A percentile compares a stretch with the other conserved stretches of the same genome.
Evolutionary conservation across 2,797 vertebrate genomes (phyloP).

Genomic region (Enteromius thamalakanensis): DNA sequence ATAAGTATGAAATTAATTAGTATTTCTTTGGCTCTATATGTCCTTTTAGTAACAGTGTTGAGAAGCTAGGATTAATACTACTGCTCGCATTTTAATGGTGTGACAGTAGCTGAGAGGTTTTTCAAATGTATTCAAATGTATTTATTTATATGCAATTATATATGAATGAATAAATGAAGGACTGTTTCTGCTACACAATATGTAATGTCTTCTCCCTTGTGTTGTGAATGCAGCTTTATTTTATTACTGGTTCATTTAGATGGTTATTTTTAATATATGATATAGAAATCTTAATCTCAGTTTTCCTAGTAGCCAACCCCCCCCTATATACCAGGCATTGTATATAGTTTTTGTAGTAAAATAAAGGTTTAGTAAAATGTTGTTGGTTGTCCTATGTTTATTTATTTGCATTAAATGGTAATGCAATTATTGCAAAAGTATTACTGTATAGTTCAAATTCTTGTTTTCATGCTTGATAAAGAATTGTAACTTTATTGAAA

Average conservation of each 20-base stretch:
- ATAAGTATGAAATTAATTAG: constrained; percentile 17
- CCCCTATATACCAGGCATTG: not conserved
- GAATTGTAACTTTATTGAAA: not conserved
- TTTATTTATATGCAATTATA: not conserved
- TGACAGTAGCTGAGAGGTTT: not conserved
- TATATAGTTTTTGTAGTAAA: not conserved
- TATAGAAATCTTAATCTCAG: not conserved
- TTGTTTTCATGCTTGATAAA: not conserved
- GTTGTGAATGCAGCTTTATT: not conserved
- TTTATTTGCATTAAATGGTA: not conserved
- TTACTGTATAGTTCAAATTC: not conserved
- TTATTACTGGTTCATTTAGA: not conserved
- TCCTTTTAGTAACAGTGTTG: not conserved
- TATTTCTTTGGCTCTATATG: not conserved
- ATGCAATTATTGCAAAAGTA: not conserved
- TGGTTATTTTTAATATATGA: not conserved
- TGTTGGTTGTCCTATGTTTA: not conserved
- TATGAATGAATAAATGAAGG: not conserved
- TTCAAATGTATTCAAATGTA: not conserved
- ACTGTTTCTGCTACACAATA: not conserved
- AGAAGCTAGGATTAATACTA: not conserved
- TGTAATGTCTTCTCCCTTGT: not conserved
- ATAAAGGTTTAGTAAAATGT: not conserved
- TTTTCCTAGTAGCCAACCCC: not conserved
- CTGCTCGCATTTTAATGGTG: not conserved